These are phyloP conservation scores for Eledona agricola DNA, from an alignment of 2,888 invertebrate species.

Conservation along the genomic window DNA sequence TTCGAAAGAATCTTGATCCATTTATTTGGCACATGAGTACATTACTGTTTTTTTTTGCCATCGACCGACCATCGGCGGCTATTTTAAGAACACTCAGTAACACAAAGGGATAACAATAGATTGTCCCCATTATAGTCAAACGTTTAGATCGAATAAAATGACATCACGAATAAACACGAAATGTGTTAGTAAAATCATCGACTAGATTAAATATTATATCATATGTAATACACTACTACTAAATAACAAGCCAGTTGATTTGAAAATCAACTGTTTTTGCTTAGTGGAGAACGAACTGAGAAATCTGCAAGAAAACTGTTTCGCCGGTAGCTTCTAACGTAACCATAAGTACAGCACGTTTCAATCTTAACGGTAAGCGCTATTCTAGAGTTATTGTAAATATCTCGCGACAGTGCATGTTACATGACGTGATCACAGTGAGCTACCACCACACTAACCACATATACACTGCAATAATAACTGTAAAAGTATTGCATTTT, in stretches of 20 bases:
- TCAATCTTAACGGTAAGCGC: slow-evolving; percentile 27
- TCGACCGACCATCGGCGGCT: no score
- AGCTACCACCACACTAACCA: slow-evolving; percentile 52
- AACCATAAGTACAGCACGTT: slow-evolving; percentile 31
- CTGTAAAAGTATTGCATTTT: slow-evolving; percentile 47
- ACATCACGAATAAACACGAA: slow-evolving; percentile 53
- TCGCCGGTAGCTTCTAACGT: slow-evolving; percentile 13
- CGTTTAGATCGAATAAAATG: slow-evolving; percentile 55
- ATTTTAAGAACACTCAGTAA: slow-evolving; percentile 54
- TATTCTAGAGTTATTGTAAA: slow-evolving; percentile 48
- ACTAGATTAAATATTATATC: slow-evolving; percentile 50
- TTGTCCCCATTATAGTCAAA: slow-evolving; percentile 63
- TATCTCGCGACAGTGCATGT: slow-evolving; percentile 52
- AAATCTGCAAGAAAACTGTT: slow-evolving; percentile 15
- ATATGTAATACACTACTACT: slow-evolving; percentile 49
- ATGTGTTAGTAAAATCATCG: slow-evolving; percentile 50
- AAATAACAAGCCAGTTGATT: slow-evolving; percentile 46
- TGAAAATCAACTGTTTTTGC: slow-evolving; percentile 23
- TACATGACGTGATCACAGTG: slow-evolving; percentile 58
- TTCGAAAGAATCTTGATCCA: slow-evolving; percentile 47
- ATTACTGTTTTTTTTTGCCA: slow-evolving; percentile 16
- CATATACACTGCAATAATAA: slow-evolving; percentile 42
- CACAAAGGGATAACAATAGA: slow-evolving; percentile 60
- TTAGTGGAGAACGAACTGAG: slow-evolving; percentile 20
- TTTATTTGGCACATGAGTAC: slow-evolving; percentile 55